phyloP scores from a whole-genome alignment of 1,140 invertebrate genomes.

The Eriocheir sinensis region DNA sequence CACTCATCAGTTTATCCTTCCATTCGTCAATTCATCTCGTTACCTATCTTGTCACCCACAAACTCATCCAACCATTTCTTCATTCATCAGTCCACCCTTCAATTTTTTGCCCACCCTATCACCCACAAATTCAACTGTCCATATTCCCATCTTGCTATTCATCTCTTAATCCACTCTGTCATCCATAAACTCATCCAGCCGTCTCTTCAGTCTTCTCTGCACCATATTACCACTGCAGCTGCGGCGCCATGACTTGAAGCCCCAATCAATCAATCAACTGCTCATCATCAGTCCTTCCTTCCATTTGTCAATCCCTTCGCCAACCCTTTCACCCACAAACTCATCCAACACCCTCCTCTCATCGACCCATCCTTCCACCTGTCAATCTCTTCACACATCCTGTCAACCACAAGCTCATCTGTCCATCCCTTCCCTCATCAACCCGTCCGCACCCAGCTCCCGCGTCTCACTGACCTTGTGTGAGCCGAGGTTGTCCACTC shows the following conservation, averaged over 20 bases:
- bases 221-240: neutral
- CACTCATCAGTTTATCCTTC: neutral
- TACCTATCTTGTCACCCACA: neutral
- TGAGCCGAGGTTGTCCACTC: constrained; percentile 78
- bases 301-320: too few species aligned
- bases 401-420: too few species aligned
- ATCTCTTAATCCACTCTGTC: neutral
- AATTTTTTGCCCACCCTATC: too few species aligned
- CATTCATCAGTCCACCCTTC: neutral
- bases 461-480: constrained; percentile 72
- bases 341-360: too few species aligned
- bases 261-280: too few species aligned
- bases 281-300: too few species aligned
- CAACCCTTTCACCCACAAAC: too few species aligned
- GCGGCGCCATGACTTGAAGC: neutral
- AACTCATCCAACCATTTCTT: neutral
- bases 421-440: neutral
- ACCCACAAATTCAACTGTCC: too few species aligned
- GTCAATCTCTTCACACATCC: neutral
- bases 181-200: neutral
- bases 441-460: neutral
- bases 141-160: neutral
- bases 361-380: too few species aligned
- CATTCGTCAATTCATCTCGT: neutral
- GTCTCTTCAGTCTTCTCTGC: neutral